Percentiles rank a stretch among this genome's conserved stretches.
phyloP scores from a whole-genome alignment of 2,888 invertebrate species.

The Platypus cylindrus region DNA sequence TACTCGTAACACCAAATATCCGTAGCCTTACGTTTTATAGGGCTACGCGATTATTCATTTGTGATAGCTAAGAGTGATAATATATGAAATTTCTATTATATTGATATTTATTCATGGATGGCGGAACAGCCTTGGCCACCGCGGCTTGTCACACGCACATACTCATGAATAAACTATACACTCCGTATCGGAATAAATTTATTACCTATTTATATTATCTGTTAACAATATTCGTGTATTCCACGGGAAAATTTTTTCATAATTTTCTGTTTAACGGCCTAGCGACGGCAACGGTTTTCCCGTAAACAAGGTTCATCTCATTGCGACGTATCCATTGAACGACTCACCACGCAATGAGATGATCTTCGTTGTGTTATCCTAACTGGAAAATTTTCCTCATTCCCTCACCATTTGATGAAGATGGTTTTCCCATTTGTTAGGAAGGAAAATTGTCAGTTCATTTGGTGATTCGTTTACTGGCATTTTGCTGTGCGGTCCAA shows the following conservation, averaged over 20 bases:
- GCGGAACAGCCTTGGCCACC: slow-evolving; percentile 20
- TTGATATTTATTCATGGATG: slow-evolving; percentile 15
- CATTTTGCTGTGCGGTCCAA: too few species aligned
- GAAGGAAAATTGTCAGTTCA: too few species aligned
- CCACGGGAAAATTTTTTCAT: slow-evolving; percentile 1
- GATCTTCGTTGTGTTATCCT: neutral
- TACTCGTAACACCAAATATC: too few species aligned
- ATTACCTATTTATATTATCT: slow-evolving; percentile 21
- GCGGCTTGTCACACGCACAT: slow-evolving; percentile 33
- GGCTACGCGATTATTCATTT: too few species aligned
- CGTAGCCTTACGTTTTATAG: too few species aligned
- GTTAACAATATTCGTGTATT: neutral
- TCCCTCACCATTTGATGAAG: slow-evolving; percentile 4
- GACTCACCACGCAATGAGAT: slow-evolving; percentile 1
- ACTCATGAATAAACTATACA: slow-evolving; percentile 29
- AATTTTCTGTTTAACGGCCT: slow-evolving; percentile 7
- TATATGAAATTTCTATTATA: slow-evolving; percentile 9
- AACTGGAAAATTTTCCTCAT: neutral
- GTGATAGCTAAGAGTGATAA: slow-evolving; percentile 18
- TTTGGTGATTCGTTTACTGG: too few species aligned
- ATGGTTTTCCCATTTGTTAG: too few species aligned
- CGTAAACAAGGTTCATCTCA: too few species aligned
- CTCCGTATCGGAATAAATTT: slow-evolving; percentile 35
- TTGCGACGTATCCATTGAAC: too few species aligned
- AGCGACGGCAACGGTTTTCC: slow-evolving; percentile 1